Evolutionary conservation across 2,113 vertebrate species (phyloP), one percentile per base, ranked within the genome.

Genomic region (Anseranas semipalmata): DNA sequence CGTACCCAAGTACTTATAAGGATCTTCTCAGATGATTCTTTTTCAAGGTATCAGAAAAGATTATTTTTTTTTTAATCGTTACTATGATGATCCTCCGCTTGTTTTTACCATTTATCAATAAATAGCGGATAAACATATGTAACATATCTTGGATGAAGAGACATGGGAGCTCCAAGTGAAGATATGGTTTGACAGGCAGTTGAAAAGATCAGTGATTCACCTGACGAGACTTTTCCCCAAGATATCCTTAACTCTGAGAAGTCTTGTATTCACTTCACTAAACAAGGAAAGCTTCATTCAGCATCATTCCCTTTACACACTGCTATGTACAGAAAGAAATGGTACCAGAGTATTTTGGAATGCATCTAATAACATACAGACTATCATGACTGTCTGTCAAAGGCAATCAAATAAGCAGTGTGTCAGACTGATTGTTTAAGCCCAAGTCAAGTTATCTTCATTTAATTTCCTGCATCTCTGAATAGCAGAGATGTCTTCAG

Each of bases 391-490:
- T 71, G 21, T 1, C 1, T 84, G 52, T 46, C 41, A 85, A 85
- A 71, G 21, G 67, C 32, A 15, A 0, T 59, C 48, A 82, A 77
- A 74, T 16, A 71, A 75, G 48, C 15, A 56, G 33, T 27, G 30
- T 1, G 8, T 56, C 60, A 66, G 18, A 71, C 28, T 9, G 9
- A 87, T 21, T 0, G 0, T 41, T 76, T 89, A 88, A 89, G 45
- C 22, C 33, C 63, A 72, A 83, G 10, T 18, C 55, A 75, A 83
- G 10, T 18, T 50, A 84, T 1, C 12, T 15, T 53, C 25, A 52
- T 33, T 48, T 78, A 89, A 67, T 46, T 75, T 35, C 43, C 32
- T 68, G 9, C n/a, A 73, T 53, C n/a, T 77, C 65, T 48, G 48
- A 78, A 59, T 3, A 85, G 37, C n/a, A 91, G 46, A 91, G 24